Evolutionary conservation across 2,888 invertebrate genomes (phyloP), one percentile per base, ranked within the genome.

Genomic region (Neoscelio sp.): DNA sequence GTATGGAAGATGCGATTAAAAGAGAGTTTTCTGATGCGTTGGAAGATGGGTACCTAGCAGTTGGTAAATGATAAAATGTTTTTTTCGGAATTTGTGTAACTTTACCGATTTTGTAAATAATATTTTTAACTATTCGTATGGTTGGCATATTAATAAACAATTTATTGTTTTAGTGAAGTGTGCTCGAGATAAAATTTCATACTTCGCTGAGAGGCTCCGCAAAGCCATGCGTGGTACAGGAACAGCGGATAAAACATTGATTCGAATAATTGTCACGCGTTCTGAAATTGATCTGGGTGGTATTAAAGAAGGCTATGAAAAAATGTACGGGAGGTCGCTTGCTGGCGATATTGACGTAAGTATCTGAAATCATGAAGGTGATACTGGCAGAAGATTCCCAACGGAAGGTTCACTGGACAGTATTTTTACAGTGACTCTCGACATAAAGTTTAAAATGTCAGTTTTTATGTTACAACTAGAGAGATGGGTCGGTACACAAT

Each of bases 141-240:
- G n/a, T n/a, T n/a, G n/a, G n/a, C n/a, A n/a, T n/a, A n/a, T n/a
- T n/a, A n/a, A n/a, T 10, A 44, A n/a, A 44, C 4, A 44, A n/a
- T n/a, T 20, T 17, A 10, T 38, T 7, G 46, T 40, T 44, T 28
- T 13, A 94, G 95, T 96, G 71, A 94, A 94, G 90, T 95, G 95
- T 81, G 95, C 95, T 1, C 94, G 94, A 86, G 95, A 96, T 90
- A 95, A 95, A 90, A 93, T 95, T 0, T 93, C 93, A 15, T 98
- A 95, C 92, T 98, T 97, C 91, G 98, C 98, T 0, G 95, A 96
- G 86, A 93, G 95, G 35, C 92, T 98, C 50, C 94, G 97, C 91
- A 94, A 96, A 88, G 94, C 96, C 18, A 97, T 98, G 96, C 95
- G 95, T 86, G 98, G 98, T 4, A 91, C 96, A 84, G 98, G 98